Evolutionary conservation across 2,797 vertebrate species (phyloP), one percentile per base, ranked within the genome.

Genomic region (Lacerta viridis): DNA sequence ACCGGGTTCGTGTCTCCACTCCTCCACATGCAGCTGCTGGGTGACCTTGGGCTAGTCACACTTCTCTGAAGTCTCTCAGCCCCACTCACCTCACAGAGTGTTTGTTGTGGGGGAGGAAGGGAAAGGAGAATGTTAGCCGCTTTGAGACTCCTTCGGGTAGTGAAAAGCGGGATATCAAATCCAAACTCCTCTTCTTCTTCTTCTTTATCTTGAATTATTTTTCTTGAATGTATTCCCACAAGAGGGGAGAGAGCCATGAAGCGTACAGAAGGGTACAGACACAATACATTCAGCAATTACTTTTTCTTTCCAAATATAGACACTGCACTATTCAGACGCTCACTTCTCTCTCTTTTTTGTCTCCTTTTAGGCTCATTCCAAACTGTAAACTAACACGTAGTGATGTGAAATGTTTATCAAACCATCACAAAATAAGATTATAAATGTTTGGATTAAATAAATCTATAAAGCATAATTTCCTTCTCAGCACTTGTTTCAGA

Each of bases 221-320:
- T 81, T 66, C 59, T 75, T 81, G 25, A 39, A 5, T 7, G 17
- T 78, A 39, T 77, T 68, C 59, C 46, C 46, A 69, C 25, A 85
- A 23, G 4, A 41, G 33, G 27, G 43, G 5, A 39, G 8, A 6
- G 29, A 83, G 1, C 11, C 5, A 74, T 39, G 29, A 76, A 39
- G 13, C 36, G 66, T 50, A 36, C 27, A 71, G 76, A 61, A 71
- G 5, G 41, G 18, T 82, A 15, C 36, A 10, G 20, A 36, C 29
- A 82, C 23, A 39, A 86, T 27, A 74, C 8, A 33, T 46, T 33
- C 41, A 68, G 29, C 76, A 59, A 82, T 76, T 77, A 27, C 25
- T 64, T 86, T 86, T 83, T 55, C 13, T 55, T 77, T 71, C 79
- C 84, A 89, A 83, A 89, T 89, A 89, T 83, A 82, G 88, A 23